Evolutionary conservation across 2,888 invertebrate genomes (phyloP).

Genomic region (Trachelus tabidus): DNA sequence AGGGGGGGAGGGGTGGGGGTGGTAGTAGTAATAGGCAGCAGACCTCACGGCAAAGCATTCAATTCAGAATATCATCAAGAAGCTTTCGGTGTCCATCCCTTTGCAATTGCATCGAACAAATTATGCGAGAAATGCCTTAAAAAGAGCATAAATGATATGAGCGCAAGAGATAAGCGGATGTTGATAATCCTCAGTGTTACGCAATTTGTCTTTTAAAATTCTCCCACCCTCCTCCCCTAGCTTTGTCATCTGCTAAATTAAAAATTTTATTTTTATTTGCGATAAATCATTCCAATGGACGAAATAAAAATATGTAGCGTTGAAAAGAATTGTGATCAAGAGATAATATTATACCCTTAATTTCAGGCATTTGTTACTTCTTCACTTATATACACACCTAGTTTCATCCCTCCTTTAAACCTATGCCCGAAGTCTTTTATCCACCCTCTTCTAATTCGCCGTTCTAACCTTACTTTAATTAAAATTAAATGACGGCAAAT

Average conservation of each 20-base stretch:
- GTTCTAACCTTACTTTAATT: constrained; percentile 57
- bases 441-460: constrained; percentile 9
- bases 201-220: too few relatives aligned
- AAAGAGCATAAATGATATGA: neutral
- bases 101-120: neutral
- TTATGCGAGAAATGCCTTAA: neutral
- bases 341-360: constrained; percentile 22
- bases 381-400: neutral
- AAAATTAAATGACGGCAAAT: constrained; percentile 63
- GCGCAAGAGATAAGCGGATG: neutral
- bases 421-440: neutral
- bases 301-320: constrained; percentile 6
- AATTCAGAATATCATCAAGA: constrained; percentile 41
- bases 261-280: too few relatives aligned
- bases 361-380: constrained; percentile 39
- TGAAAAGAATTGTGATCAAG: constrained; percentile 11
- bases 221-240: rapidly evolving
- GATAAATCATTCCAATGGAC: constrained; percentile 1
- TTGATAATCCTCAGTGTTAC: too few relatives aligned
- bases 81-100: neutral
- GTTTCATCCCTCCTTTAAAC: too few relatives aligned
- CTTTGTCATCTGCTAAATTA: too few relatives aligned
- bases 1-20: neutral
- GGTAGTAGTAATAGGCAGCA: constrained; percentile 26
- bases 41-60: constrained; percentile 45